Evolutionary conservation across 1,140 invertebrate species (phyloP).

Genomic region (Dreissena rostriformis): DNA sequence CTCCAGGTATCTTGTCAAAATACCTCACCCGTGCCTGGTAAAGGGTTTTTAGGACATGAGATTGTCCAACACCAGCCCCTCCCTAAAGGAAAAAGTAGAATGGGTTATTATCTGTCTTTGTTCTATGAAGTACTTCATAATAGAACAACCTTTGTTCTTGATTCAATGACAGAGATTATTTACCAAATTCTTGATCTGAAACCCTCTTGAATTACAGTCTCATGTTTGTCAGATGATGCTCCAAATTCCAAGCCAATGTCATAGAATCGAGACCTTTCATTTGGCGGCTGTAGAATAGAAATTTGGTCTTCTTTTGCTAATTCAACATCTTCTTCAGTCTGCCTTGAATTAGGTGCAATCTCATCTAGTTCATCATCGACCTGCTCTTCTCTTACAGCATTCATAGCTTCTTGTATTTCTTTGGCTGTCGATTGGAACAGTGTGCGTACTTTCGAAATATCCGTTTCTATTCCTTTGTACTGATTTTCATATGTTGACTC

Average conservation of each 20-base stretch:
- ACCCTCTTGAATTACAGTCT: slow-evolving; percentile 40
- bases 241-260: slow-evolving; percentile 36
- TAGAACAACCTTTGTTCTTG: slow-evolving; percentile 22
- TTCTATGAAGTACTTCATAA: slow-evolving; percentile 30
- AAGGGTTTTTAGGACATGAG: slow-evolving; percentile 38
- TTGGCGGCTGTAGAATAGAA: slow-evolving; percentile 32
- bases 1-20: slow-evolving; percentile 50
- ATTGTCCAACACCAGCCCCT: slow-evolving; percentile 61
- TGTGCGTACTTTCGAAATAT: not conserved
- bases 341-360: slow-evolving; percentile 46
- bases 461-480: not conserved
- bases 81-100: slow-evolving; percentile 51
- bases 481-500: not conserved
- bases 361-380: slow-evolving; percentile 39
- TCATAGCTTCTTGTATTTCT: slow-evolving; percentile 30
- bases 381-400: slow-evolving; percentile 17
- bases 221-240: not conserved
- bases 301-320: slow-evolving; percentile 20
- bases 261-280: slow-evolving; percentile 2
- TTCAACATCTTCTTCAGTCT: slow-evolving; percentile 47
- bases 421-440: slow-evolving; percentile 2
- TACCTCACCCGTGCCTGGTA: slow-evolving; percentile 55
- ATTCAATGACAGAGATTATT: slow-evolving; percentile 22
- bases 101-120: slow-evolving; percentile 20
- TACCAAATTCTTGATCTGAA: slow-evolving; percentile 28